Conservation (phyloP, 2,797 vertebrate species). For the Tachyglossus aculeatus region DNA sequence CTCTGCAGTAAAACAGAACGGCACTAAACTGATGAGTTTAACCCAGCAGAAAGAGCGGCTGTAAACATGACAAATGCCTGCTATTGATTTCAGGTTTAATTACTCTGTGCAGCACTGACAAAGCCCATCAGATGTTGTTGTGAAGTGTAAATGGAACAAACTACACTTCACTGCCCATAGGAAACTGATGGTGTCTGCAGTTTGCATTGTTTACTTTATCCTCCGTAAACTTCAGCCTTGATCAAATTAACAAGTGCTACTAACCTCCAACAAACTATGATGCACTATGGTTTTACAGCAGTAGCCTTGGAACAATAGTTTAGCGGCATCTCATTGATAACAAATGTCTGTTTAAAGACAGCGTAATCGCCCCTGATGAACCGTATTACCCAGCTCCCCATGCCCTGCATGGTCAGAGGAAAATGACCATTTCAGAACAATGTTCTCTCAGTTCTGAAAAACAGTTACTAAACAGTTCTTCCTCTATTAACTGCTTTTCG, state of each 20-base stretch:
- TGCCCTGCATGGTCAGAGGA: neutral
- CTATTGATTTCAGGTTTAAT: conserved; percentile 99
- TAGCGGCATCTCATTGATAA: conserved; percentile 69
- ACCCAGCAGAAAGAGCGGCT: conserved; percentile 99
- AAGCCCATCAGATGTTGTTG: conserved; percentile 99
- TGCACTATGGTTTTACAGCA: conserved; percentile 82
- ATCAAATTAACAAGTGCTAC: conserved; percentile 93
- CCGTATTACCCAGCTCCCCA: conserved; percentile 31
- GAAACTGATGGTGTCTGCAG: conserved; percentile 99
- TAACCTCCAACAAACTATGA: conserved; percentile 82
- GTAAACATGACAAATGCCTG: conserved; percentile 99
- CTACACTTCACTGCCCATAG: conserved; percentile 98
- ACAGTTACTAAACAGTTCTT: no score
- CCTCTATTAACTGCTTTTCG: no score
- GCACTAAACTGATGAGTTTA: conserved; percentile 99
- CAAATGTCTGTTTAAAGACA: conserved; percentile 67
- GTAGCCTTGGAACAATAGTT: conserved; percentile 79
- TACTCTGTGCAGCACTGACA: conserved; percentile 99
- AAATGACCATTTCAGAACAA: neutral
- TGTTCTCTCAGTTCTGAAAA: neutral
- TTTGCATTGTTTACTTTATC: conserved; percentile 98
- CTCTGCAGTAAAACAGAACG: conserved; percentile 99
- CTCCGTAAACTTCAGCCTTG: conserved; percentile 90
- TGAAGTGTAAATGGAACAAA: conserved; percentile 99
- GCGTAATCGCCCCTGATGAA: conserved; percentile 50